Conservation (phyloP, 2,113 vertebrate species). For the Cebidichthys violaceus region DNA sequence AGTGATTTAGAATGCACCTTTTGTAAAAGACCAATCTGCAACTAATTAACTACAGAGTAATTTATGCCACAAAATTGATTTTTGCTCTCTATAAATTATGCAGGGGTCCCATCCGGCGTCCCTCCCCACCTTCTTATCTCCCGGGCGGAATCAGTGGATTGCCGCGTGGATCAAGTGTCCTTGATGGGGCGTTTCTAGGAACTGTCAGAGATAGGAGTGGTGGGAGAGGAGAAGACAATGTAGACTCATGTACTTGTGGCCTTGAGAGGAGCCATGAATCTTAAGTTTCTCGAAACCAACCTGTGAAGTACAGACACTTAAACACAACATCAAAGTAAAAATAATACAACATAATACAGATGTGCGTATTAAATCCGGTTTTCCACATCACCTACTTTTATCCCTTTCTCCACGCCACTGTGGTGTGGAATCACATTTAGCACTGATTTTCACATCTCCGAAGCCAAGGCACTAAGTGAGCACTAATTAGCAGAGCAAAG, state of each 20-base stretch:
- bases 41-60: slow-evolving; percentile 79
- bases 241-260: not conserved
- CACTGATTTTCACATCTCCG: slow-evolving; percentile 72
- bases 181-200: slow-evolving; percentile 63
- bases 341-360: not conserved
- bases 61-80: slow-evolving; percentile 78
- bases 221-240: slow-evolving; percentile 3
- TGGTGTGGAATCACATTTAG: slow-evolving; percentile 68
- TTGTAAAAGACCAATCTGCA: slow-evolving; percentile 72
- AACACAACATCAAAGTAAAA: not conserved
- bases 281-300: slow-evolving; percentile 19
- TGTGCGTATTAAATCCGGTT: not conserved
- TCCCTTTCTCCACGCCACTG: slow-evolving; percentile 1
- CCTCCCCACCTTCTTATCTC: slow-evolving; percentile 65
- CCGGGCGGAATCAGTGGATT: slow-evolving; percentile 57
- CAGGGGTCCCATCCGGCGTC: slow-evolving; percentile 50
- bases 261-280: slow-evolving; percentile 33
- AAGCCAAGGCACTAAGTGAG: slow-evolving; percentile 76
- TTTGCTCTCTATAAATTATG: slow-evolving; percentile 76
- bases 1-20: slow-evolving; percentile 73
- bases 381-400: not conserved
- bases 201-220: slow-evolving; percentile 38
- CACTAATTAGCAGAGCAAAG: slow-evolving; percentile 80
- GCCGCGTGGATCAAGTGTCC: slow-evolving; percentile 72
- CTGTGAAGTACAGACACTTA: not conserved